These are phyloP conservation scores for Motacilla alba DNA, from an alignment of 2,113 vertebrate species.

Conservation along the genomic window DNA sequence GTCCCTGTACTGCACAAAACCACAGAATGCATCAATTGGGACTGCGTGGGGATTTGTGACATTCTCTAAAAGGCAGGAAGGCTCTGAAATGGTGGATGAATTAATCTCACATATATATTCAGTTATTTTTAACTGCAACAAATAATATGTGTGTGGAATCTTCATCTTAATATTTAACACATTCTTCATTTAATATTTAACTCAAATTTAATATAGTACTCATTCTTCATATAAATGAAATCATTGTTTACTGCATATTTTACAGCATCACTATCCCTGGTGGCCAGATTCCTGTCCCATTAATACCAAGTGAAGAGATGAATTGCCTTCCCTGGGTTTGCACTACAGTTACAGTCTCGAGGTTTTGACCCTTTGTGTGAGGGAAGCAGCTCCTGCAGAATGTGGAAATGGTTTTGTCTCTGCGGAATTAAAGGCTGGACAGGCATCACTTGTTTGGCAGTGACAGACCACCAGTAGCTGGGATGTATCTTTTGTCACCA, in stretches of 20 bases:
- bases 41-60: neutral
- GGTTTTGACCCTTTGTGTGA: neutral
- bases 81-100: neutral
- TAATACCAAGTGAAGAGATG: constrained; percentile 10
- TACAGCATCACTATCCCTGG: neutral
- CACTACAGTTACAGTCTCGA: neutral
- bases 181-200: constrained; percentile 54
- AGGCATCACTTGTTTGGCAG: neutral
- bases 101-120: neutral
- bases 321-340: neutral
- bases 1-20: neutral
- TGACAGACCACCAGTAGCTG: neutral
- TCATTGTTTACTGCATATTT: constrained; percentile 52
- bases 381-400: neutral
- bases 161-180: constrained; percentile 43
- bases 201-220: constrained; percentile 7
- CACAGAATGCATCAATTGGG: neutral
- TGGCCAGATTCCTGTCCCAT: neutral
- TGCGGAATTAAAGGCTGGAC: neutral
- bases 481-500: neutral
- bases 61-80: neutral
- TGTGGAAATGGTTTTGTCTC: neutral
- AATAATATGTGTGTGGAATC: neutral
- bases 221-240: constrained; percentile 40
- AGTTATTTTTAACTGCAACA: constrained; percentile 33